Conservation (phyloP, 2,113 vertebrate genomes). For the Campylorhamphus procurvoides region DNA sequence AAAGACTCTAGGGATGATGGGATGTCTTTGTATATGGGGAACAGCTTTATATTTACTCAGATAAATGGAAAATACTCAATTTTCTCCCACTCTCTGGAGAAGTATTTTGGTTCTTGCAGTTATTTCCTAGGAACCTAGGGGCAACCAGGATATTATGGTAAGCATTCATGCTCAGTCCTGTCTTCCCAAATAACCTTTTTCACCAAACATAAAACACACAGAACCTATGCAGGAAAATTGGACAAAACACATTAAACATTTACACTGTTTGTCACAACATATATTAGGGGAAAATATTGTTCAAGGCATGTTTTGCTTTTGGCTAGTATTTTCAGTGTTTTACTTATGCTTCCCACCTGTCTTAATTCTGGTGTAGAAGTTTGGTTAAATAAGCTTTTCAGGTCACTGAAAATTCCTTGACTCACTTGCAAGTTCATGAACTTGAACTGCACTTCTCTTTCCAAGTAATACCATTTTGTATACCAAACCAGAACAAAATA, state of each 20-base stretch:
- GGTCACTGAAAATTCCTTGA: neutral
- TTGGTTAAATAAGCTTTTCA: neutral
- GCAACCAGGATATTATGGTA: neutral
- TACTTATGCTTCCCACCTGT: neutral
- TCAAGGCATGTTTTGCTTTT: neutral
- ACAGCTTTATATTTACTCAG: neutral
- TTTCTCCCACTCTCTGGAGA: neutral
- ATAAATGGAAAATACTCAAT: neutral
- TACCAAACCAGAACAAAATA: neutral
- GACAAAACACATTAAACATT: neutral
- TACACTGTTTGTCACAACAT: neutral
- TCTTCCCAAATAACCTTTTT: neutral
- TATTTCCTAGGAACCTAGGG: neutral
- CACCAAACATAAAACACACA: neutral
- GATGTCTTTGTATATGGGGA: neutral
- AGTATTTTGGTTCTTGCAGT: neutral
- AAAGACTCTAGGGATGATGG: neutral
- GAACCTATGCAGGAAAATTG: neutral
- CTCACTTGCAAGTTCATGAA: neutral
- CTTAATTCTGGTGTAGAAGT: neutral
- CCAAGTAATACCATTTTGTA: neutral
- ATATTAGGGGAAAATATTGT: neutral
- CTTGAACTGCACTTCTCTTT: neutral
- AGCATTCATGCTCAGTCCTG: neutral
- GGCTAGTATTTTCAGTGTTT: neutral